A percentile compares a stretch with the other conserved stretches of the same genome.
Conservation (phyloP, 1,140 invertebrate genomes). For the Calliphora vicina region DNA sequence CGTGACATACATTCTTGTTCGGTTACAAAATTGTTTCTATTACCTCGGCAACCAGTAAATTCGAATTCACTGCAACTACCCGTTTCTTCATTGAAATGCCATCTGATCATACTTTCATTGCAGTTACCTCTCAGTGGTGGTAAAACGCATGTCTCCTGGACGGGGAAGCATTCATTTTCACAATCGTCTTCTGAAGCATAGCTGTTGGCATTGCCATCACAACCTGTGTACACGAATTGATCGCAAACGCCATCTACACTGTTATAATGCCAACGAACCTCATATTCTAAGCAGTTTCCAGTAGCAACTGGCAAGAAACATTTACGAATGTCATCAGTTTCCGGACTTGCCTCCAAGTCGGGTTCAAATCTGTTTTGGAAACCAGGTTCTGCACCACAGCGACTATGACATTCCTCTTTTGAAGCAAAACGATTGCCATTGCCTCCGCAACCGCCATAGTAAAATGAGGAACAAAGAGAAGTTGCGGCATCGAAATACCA, state of each 20-base stretch:
- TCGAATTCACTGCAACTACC: slow-evolving; percentile 74
- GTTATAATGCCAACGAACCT: slow-evolving; percentile 82
- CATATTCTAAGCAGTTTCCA: slow-evolving; percentile 72
- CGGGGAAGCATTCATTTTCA: slow-evolving; percentile 75
- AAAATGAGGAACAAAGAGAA: slow-evolving; percentile 76
- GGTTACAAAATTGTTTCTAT: slow-evolving; percentile 83
- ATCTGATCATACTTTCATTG: slow-evolving; percentile 69
- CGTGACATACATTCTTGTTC: slow-evolving; percentile 84
- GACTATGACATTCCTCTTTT: slow-evolving; percentile 74
- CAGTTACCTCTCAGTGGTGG: slow-evolving; percentile 72
- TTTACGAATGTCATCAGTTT: slow-evolving; percentile 37
- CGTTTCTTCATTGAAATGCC: slow-evolving; percentile 75
- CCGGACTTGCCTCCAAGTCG: slow-evolving; percentile 35
- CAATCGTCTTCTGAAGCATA: slow-evolving; percentile 82
- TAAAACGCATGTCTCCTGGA: slow-evolving; percentile 77
- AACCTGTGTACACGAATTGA: slow-evolving; percentile 84
- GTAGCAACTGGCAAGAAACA: slow-evolving; percentile 74
- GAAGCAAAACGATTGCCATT: slow-evolving; percentile 81
- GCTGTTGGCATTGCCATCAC: slow-evolving; percentile 86
- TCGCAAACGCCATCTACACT: slow-evolving; percentile 78
- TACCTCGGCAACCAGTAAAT: slow-evolving; percentile 76
- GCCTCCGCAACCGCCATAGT: slow-evolving; percentile 83
- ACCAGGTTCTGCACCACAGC: slow-evolving; percentile 69
- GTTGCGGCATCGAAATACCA: slow-evolving; percentile 85
- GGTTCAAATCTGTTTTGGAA: slow-evolving; percentile 28